Evolutionary conservation across 2,888 invertebrate species (phyloP).

Genomic region (Noctua pronuba): DNA sequence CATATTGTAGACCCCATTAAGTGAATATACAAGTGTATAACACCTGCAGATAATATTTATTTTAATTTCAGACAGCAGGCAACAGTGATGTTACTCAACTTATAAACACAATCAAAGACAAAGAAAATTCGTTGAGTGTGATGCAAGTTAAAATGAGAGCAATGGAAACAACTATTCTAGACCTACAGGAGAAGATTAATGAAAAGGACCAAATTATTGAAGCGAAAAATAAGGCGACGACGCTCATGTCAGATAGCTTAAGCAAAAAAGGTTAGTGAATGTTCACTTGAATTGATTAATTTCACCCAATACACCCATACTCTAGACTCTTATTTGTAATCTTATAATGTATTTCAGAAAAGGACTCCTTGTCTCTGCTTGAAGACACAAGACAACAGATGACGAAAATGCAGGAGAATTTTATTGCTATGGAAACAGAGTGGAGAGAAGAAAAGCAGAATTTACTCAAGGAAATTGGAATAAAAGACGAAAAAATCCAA

Average conservation of each 20-base stretch:
- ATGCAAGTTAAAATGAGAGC: conserved; percentile 89
- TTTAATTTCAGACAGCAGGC: conserved; percentile 70
- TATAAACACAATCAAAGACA: conserved; percentile 91
- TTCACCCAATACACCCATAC: not conserved
- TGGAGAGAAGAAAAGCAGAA: conserved; percentile 92
- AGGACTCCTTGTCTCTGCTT: conserved; percentile 93
- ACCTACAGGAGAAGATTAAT: conserved; percentile 95
- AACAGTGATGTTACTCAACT: conserved; percentile 89
- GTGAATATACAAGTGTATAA: not conserved
- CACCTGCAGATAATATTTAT: not conserved
- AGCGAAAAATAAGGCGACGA: conserved; percentile 94
- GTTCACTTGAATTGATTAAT: not conserved
- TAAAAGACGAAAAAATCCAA: conserved; percentile 89
- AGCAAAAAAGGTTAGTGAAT: conserved; percentile 89
- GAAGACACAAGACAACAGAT: conserved; percentile 95
- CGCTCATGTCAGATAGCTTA: conserved; percentile 93
- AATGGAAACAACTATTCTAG: conserved; percentile 94
- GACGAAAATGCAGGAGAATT: conserved; percentile 95
- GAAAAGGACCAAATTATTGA: conserved; percentile 96
- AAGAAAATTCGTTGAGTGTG: conserved; percentile 84
- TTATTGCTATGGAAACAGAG: conserved; percentile 92
- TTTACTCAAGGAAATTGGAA: conserved; percentile 89
- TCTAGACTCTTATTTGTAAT: not conserved
- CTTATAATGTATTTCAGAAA: conserved; percentile 83
- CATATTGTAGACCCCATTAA: not conserved